Percentiles rank a stretch among this genome's conserved stretches.
Evolutionary conservation across 2,888 invertebrate genomes (phyloP).

Genomic region (Deroplatys truncata): DNA sequence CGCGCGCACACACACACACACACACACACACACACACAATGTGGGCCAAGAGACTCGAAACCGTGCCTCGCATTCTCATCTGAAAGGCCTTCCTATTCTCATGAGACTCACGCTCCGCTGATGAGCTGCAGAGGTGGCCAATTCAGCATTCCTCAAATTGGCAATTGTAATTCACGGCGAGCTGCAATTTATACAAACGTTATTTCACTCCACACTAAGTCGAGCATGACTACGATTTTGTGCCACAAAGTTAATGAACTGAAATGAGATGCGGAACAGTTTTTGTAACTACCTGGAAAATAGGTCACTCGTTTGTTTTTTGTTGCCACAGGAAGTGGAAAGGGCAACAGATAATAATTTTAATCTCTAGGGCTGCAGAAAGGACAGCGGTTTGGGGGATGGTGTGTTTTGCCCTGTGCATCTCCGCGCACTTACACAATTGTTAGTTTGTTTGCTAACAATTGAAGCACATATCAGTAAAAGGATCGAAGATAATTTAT

Average conservation of each 20-base stretch:
- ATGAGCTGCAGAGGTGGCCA: background rate
- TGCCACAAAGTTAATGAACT: background rate
- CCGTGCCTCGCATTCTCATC: background rate
- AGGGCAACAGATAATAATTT: background rate
- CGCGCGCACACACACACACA: no score
- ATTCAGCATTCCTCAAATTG: background rate
- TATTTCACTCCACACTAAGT: background rate
- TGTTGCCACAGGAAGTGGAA: background rate
- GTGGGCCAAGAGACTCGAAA: background rate
- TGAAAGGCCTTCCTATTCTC: background rate
- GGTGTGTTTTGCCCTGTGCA: no score
- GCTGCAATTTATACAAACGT: background rate
- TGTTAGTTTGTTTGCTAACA: no score
- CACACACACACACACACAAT: no score
- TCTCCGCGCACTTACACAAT: no score
- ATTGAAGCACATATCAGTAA: no score
- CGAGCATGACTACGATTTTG: background rate
- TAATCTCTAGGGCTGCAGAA: background rate
- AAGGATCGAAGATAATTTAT: no score
- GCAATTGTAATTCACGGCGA: background rate
- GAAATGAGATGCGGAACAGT: background rate
- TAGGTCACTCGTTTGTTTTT: background rate
- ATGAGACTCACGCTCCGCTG: background rate
- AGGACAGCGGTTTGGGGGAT: background rate
- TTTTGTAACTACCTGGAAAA: background rate